Evolutionary conservation across 2,113 vertebrate genomes (phyloP).

Genomic region (Ictidomys tridecemlineatus): DNA sequence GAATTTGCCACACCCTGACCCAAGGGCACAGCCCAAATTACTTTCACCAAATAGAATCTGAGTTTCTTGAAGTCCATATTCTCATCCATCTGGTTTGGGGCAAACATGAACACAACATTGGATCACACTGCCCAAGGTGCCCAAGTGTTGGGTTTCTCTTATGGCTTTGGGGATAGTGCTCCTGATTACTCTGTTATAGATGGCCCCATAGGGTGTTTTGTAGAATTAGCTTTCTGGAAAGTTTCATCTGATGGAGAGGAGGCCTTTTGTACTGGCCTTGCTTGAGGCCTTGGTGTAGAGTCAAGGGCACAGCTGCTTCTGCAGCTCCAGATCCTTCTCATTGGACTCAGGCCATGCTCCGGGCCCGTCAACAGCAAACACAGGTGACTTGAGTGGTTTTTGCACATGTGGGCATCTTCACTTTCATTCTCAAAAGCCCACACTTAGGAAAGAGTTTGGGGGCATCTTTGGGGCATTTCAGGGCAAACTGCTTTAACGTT

Average conservation of each 20-base stretch:
- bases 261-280: background rate
- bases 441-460: background rate
- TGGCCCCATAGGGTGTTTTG: background rate
- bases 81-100: background rate
- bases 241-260: background rate
- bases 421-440: background rate
- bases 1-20: constrained; percentile 33
- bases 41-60: background rate
- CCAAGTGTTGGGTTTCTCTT: constrained; percentile 29
- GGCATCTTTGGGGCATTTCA: background rate
- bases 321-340: background rate
- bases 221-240: constrained; percentile 20
- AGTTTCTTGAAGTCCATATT: background rate
- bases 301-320: background rate
- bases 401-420: background rate
- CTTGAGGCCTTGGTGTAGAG: background rate
- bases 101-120: background rate
- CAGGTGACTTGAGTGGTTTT: background rate
- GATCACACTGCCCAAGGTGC: constrained; percentile 10
- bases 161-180: constrained; percentile 30
- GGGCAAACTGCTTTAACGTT: background rate
- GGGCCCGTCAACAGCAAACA: background rate
- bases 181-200: constrained; percentile 72
- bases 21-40: background rate
- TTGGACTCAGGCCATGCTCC: background rate